Evolutionary conservation across 1,140 invertebrate genomes (phyloP).

Genomic region (Bombus haemorrhoidalis): DNA sequence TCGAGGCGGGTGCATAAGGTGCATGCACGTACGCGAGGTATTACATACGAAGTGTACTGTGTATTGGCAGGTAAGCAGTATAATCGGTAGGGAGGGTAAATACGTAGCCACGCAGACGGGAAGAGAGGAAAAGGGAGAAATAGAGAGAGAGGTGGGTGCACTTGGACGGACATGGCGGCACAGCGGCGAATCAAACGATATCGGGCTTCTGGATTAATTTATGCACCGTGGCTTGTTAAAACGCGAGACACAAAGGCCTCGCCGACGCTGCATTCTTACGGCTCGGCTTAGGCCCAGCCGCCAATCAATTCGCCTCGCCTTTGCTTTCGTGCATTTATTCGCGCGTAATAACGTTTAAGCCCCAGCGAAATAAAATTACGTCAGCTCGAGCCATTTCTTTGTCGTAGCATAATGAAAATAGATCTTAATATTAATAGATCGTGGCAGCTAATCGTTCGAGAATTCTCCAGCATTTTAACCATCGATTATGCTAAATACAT

Average conservation of each 20-base stretch:
- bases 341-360: conserved; percentile 33
- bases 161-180: conserved; percentile 60
- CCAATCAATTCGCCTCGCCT: conserved; percentile 53
- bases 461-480: too few relatives aligned
- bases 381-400: background rate
- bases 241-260: conserved; percentile 80
- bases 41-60: conserved; percentile 57
- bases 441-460: background rate
- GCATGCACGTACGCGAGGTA: conserved; percentile 50
- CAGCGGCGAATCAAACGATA: conserved; percentile 82
- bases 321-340: conserved; percentile 33
- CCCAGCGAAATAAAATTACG: conserved; percentile 7
- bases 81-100: conserved; percentile 55
- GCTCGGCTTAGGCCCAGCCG: conserved; percentile 54
- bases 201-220: conserved; percentile 82
- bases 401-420: background rate
- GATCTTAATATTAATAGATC: conserved; percentile 1
- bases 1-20: conserved; percentile 67
- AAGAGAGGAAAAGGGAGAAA: conserved; percentile 37
- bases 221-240: conserved; percentile 82
- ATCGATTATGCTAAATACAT: too few relatives aligned
- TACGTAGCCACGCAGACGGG: conserved; percentile 19
- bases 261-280: conserved; percentile 78
- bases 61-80: conserved; percentile 65
- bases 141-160: conserved; percentile 60